Conservation (phyloP, 2,113 vertebrate genomes). For the Catagonus wagneri region DNA sequence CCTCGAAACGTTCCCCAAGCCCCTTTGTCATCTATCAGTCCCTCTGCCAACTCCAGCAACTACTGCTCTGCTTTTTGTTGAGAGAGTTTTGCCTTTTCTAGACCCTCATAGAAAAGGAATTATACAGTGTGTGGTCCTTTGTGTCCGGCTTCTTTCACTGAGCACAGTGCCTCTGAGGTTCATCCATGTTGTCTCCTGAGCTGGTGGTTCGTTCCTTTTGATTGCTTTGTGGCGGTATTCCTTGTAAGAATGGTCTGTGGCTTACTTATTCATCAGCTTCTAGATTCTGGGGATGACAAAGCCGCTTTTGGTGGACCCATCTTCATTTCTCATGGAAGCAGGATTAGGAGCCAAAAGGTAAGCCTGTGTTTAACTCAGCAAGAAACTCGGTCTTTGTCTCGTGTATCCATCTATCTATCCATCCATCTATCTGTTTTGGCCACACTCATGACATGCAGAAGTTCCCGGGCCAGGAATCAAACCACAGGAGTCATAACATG, state of each 20-base stretch:
- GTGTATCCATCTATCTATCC: too few species aligned
- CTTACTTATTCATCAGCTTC: background rate
- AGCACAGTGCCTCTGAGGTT: background rate
- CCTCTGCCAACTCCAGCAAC: background rate
- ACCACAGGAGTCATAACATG: too few species aligned
- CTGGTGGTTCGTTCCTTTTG: background rate
- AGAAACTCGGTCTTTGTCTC: background rate
- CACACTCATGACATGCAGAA: too few species aligned
- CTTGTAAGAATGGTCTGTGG: fast-evolving
- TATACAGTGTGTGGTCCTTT: background rate
- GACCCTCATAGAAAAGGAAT: background rate
- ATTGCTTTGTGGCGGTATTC: background rate
- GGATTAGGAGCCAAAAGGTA: background rate
- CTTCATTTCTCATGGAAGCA: background rate
- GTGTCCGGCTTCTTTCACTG: constrained; percentile 1
- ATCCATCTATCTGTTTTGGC: too few species aligned
- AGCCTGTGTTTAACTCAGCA: too few species aligned
- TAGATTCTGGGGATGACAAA: background rate
- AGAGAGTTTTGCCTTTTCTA: constrained; percentile 2
- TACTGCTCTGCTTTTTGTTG: background rate
- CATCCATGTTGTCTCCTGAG: background rate
- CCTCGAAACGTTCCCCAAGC: background rate
- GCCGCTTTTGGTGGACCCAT: background rate
- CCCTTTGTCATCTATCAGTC: background rate
- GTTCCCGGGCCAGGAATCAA: too few species aligned